Base-by-base conservation (phyloP, 2,113 vertebrate genomes). In the Picathartes gymnocephalus region DNA sequence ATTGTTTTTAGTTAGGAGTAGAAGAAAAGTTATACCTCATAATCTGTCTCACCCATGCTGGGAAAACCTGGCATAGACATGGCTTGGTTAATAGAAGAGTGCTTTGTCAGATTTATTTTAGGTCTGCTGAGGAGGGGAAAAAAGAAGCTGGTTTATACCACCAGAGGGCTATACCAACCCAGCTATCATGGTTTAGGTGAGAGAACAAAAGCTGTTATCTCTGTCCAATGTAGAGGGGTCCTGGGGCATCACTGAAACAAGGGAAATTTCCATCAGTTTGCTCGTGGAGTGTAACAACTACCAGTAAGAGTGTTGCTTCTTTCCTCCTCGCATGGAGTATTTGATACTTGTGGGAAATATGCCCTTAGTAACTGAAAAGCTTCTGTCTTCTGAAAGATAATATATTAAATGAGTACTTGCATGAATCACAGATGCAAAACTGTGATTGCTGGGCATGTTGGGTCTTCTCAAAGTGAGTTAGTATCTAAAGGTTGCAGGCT, bases 391-490 rank as follows among this genome's bases (percentile, higher is more conserved):
- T 61, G 51, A 53, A 86, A 84, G 65, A 15, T 82, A 83, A 86
- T 74, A 19, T 5, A 56, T 68, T 64, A 89, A 88, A 89, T 61
- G 35, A 89, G 62, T 42, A 20, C 23, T 84, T 79, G 60, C 2
- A 11, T 96, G 95, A 93, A 93, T 94, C 91, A 76, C 51, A 92
- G 91, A 74, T 86, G 87, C 15, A 39, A 40, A 51, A 51, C 31
- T 24, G 65, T 5, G 72, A 86, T 93, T 88, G 72, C 83, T 89
- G 94, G 91, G 81, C 95, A 24, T 93, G 94, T 91, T 68, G 53
- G 61, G 11, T 91, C 94, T 92, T 92, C 89, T 90, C 91, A 81
- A 73, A 44, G 33, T 47, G 56, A 93, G 68, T 81, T 92, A 66
- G 48, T n/a, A 83, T 84, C 83, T 81, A 60, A 92, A 72, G 66